These are phyloP conservation scores for Sarcophilus harrisii DNA, from an alignment of 2,797 vertebrate species.

Conservation along the genomic window DNA sequence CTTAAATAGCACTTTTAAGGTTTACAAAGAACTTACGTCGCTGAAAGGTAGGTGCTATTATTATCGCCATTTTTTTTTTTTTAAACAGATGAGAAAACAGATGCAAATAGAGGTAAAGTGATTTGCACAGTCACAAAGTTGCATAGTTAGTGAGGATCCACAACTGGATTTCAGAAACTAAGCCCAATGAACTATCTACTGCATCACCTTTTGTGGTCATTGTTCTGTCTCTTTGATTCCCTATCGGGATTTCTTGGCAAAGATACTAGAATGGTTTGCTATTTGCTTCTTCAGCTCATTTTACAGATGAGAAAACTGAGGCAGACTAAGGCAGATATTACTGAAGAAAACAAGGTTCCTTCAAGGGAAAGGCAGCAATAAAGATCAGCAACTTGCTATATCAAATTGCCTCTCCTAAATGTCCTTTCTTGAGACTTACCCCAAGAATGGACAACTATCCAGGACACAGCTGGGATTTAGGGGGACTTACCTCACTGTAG, in stretches of 20 bases:
- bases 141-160: not conserved
- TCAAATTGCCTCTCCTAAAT: not conserved
- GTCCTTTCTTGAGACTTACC: not conserved
- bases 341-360: not conserved
- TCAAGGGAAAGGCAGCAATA: not conserved
- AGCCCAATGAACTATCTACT: not conserved
- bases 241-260: not conserved
- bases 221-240: not conserved
- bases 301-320: not conserved
- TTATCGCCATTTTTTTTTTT: not conserved
- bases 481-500: conserved; percentile 73
- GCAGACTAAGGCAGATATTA: not conserved
- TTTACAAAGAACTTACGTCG: not conserved
- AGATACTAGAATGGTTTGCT: not conserved
- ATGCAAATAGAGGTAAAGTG: not conserved
- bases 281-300: not conserved
- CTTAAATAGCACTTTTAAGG: not conserved
- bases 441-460: not conserved
- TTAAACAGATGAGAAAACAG: not conserved
- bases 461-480: not conserved
- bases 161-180: not conserved
- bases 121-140: not conserved
- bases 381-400: not conserved
- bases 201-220: not conserved
- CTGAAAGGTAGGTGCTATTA: not conserved